Evolutionary conservation across 2,113 vertebrate species (phyloP), one percentile per base, ranked within the genome.

Genomic region (Cephalopholis sonnerati): DNA sequence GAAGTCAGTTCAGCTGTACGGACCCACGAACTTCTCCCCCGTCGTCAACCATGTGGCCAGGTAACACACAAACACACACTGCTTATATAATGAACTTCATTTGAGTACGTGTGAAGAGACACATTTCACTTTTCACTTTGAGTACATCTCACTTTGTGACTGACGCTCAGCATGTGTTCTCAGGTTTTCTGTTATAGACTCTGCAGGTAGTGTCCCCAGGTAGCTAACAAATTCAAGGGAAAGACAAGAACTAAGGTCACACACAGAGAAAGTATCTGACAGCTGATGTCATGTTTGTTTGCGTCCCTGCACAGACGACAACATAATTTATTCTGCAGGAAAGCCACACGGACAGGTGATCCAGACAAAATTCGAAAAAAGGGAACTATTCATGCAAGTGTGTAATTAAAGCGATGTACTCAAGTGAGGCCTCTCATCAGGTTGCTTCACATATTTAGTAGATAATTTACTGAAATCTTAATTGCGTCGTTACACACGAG

Each of bases 31-130:
- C 92, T 99, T 99, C 92, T 98, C 98, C 50, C 98, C 98, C 10
- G 97, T 99, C 77, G 97, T 99, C 91, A 99, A 98, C 93, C 98
- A 99, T 3, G 98, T 99, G 83, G 98, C 98, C 85, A 97, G 98
- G 98, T 99, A 95, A 62, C 4, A 63, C 58, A 63, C 39, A 48
- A 15, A 24, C 16, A 18, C 36, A 55, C 20, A 2, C 24, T 53
- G 44, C n/a, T 75, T 69, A 64, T 74, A 41, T 72, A 83, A 81
- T 72, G 18, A 77, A 46, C 50, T 44, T 74, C 18, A 59, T 41
- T 46, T 58, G 48, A 54, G 16, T 11, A 77, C 7, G 51, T 0
- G 32, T 72, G 75, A 79, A 77, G 77, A 73, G 86, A 85, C 80
- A 68, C 4, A 36, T 36, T 36, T 36, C 32, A 36, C 32, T 36